A percentile compares a stretch with the other conserved stretches of the same genome.
Evolutionary conservation across 1,140 invertebrate genomes (phyloP).

Genomic region (Eciton burchellii): DNA sequence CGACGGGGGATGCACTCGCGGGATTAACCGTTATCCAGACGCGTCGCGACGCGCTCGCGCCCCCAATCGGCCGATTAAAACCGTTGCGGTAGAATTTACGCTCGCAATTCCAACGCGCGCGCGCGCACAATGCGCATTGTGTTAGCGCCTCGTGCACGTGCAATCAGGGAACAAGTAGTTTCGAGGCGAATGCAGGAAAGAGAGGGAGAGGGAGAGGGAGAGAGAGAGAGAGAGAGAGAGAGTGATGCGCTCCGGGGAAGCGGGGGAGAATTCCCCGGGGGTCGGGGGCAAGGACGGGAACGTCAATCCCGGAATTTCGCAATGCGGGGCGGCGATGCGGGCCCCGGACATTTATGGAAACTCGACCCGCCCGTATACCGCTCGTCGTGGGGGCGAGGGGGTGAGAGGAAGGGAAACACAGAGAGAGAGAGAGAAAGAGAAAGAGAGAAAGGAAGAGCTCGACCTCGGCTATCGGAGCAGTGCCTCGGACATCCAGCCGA

Average conservation of each 20-base stretch:
- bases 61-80: constrained; percentile 53
- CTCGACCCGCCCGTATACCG: constrained; percentile 50
- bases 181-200: constrained; percentile 20
- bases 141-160: constrained; percentile 28
- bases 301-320: constrained; percentile 60
- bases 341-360: constrained; percentile 61
- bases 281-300: constrained; percentile 52
- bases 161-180: neutral
- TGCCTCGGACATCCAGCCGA: constrained; percentile 33
- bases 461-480: too few relatives aligned
- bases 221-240: constrained; percentile 5
- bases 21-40: constrained; percentile 37
- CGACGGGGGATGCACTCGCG: constrained; percentile 1
- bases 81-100: constrained; percentile 19
- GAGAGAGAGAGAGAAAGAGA: too few relatives aligned
- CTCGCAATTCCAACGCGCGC: constrained; percentile 21
- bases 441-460: neutral
- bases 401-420: too few relatives aligned
- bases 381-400: constrained; percentile 30
- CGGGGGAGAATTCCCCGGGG: constrained; percentile 29
- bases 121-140: constrained; percentile 52
- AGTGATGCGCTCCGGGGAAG: too few relatives aligned
- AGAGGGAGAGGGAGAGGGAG: constrained; percentile 27
- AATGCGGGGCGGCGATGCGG: constrained; percentile 55
- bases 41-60: too few relatives aligned